Evolutionary conservation across 2,888 invertebrate species (phyloP).

Genomic region (Lutraria lutraria): DNA sequence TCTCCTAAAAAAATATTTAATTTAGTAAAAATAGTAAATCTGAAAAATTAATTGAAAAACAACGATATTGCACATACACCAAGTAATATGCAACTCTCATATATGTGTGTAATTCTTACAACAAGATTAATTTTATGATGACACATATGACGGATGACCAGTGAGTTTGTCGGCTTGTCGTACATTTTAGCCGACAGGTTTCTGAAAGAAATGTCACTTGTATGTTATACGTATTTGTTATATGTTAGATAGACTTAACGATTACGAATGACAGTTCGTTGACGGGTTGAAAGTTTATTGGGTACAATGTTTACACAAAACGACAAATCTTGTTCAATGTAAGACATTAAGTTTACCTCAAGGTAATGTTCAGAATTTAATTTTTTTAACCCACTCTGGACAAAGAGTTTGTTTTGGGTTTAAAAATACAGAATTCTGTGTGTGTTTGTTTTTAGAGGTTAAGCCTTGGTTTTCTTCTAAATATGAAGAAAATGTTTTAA

Average conservation of each 20-base stretch:
- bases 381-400: background rate
- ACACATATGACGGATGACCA: background rate
- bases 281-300: background rate
- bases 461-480: background rate
- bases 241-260: background rate
- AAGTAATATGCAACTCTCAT: background rate
- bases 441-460: background rate
- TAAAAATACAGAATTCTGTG: background rate
- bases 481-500: background rate
- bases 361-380: background rate
- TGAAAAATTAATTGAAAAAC: no score
- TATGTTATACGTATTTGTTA: background rate
- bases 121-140: background rate
- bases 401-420: background rate
- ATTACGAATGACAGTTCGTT: background rate
- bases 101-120: background rate
- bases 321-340: background rate
- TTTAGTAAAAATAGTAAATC: no score
- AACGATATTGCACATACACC: background rate
- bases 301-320: background rate
- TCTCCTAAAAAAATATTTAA: no score
- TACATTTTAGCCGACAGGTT: background rate
- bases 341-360: background rate
- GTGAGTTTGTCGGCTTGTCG: background rate
- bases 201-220: background rate